Evolutionary conservation across 2,113 vertebrate genomes (phyloP).

Genomic region (Corapipo altera): DNA sequence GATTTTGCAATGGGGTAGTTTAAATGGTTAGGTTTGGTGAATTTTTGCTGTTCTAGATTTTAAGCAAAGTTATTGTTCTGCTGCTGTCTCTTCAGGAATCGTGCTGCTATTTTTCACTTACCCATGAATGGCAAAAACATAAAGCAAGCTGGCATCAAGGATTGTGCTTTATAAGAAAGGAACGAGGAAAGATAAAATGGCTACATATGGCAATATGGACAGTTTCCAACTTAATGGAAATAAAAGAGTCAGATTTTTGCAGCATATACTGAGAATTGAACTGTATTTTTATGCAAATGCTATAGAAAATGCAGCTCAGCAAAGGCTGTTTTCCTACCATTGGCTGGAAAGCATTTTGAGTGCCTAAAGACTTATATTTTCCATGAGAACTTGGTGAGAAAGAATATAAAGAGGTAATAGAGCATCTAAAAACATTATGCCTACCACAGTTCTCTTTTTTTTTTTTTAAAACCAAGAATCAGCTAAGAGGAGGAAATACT

Average conservation of each 20-base stretch:
- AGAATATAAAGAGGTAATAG: background rate
- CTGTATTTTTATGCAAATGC: constrained; percentile 57
- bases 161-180: constrained; percentile 24
- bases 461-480: background rate
- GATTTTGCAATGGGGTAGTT: background rate
- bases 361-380: constrained; percentile 21
- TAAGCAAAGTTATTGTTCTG: constrained; percentile 4
- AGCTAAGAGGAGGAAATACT: background rate
- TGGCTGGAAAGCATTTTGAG: constrained; percentile 19
- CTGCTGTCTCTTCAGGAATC: background rate
- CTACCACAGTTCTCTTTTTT: background rate
- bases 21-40: background rate
- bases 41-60: background rate
- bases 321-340: constrained; percentile 1
- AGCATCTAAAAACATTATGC: background rate
- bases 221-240: constrained; percentile 48
- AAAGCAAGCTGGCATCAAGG: constrained; percentile 40
- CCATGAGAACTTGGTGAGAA: background rate
- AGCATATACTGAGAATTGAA: background rate
- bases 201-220: constrained; percentile 61
- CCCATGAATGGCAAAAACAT: constrained; percentile 33
- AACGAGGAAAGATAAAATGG: constrained; percentile 16
- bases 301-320: constrained; percentile 47
- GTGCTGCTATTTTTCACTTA: constrained; percentile 23
- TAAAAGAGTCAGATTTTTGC: constrained; percentile 37